Conservation (phyloP, 23 tunicate species). For the Trididemnum clinides region DNA sequence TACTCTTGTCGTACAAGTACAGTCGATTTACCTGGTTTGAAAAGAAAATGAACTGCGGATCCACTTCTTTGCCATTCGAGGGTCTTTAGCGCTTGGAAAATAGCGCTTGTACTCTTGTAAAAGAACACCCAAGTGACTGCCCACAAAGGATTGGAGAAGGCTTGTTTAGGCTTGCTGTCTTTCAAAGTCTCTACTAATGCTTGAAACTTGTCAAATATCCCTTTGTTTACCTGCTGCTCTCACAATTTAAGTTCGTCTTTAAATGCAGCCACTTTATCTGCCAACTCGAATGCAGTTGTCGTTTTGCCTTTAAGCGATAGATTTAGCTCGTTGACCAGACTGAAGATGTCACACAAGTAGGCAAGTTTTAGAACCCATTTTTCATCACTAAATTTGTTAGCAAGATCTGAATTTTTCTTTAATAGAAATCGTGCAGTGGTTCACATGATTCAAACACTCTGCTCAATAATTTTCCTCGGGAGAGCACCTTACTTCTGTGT, state of each 20-base stretch:
- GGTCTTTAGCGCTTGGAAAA: too few species aligned
- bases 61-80: neutral
- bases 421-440: too few species aligned
- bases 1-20: slow-evolving; percentile 47
- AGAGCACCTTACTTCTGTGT: slow-evolving; percentile 46
- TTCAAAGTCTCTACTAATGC: too few species aligned
- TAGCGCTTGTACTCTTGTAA: slow-evolving; percentile 7
- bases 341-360: too few species aligned
- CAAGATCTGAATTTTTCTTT: too few species aligned
- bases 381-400: too few species aligned
- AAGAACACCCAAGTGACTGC: too few species aligned
- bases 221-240: slow-evolving; percentile 23
- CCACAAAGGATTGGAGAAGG: neutral
- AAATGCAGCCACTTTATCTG: too few species aligned
- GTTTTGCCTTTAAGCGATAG: neutral
- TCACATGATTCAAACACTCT: too few species aligned
- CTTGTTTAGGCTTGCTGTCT: slow-evolving; percentile 18
- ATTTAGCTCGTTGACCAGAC: neutral
- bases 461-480: too few species aligned
- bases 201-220: slow-evolving; percentile 45
- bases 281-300: neutral
- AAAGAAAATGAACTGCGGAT: neutral
- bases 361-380: too few species aligned
- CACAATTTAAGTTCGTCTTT: neutral
- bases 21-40: slow-evolving; percentile 36